Evolutionary conservation across 2,888 invertebrate genomes (phyloP), one percentile per base, ranked within the genome.

Genomic region (Ichneumoninae sp.): DNA sequence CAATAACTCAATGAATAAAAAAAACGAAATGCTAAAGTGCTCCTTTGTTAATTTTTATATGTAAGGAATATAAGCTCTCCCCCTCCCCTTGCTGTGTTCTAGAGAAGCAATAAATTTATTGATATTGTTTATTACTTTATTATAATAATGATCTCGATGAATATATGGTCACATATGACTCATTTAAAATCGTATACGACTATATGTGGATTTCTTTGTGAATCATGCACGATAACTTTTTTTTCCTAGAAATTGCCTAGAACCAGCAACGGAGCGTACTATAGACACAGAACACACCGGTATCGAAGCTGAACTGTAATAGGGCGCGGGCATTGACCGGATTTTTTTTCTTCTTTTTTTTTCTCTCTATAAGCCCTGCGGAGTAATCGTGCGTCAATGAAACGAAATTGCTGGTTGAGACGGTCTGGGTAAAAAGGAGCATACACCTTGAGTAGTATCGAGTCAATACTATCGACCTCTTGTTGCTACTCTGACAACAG

Each of bases 331-430:
- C 54, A 54, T 22, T 54, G 54, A 54, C 54, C 54, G 19, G 40
- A 40, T 10, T 40, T 10, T 10, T 10, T 40, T 40, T 40, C 5
- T 40, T 22, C 3, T 26, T 57, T 57, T 26, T 26, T 57, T 4
- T 26, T 57, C 7, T 26, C 26, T 13, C 13, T 26, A 26, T 26
- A 10, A 22, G 10, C 26, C 22, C 57, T 3, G 22, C 57, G 22
- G 26, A 10, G 57, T 57, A 74, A 47, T n/a, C 50, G 30, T 7
- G 33, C 13, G 62, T 62, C 62, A 33, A 75, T 65, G 50, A 75
- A 75, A 47, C 50, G 50, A 75, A 72, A 75, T 75, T 75, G 50
- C 50, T 50, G 33, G 50, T 44, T 33, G 36, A 65, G 50, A 52
- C 62, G 22, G 65, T 22, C 50, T 33, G 62, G 33, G 50, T 36